phyloP scores from a whole-genome alignment of 2,113 vertebrate species.

The Sinocyclocheilus grahami region DNA sequence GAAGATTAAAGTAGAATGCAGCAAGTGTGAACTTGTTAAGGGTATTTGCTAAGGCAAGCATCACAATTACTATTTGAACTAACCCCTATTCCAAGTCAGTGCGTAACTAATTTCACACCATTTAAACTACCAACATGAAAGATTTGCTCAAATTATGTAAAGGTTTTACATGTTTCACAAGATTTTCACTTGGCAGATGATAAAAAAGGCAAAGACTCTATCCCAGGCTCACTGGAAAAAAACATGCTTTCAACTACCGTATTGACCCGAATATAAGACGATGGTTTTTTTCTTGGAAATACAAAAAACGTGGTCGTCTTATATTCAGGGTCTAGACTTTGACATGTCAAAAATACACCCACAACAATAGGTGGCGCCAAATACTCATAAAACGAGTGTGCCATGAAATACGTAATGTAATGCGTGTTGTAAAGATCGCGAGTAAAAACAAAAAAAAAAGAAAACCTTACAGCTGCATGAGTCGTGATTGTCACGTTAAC shows the following conservation, averaged over 20 bases:
- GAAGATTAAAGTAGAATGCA: neutral
- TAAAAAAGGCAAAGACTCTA: neutral
- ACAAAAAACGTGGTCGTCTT: no score
- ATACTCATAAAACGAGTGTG: no score
- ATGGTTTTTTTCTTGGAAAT: no score
- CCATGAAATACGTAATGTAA: no score
- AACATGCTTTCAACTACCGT: neutral
- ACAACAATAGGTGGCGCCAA: no score
- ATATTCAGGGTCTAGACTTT: no score
- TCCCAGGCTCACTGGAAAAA: neutral
- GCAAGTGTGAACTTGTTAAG: neutral
- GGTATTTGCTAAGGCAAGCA: neutral
- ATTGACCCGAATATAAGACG: no score
- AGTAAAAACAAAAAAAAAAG: no score
- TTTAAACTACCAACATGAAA: neutral
- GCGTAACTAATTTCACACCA: neutral
- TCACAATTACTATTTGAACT: neutral
- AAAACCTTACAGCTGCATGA: no score
- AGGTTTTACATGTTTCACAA: neutral
- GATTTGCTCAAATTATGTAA: neutral
- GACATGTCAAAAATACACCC: no score
- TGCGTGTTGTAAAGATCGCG: no score
- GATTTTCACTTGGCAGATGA: neutral
- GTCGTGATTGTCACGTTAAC: no score
- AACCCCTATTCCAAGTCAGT: neutral